Conservation (phyloP, 2,888 invertebrate species). For the Zootermopsis nevadensis region DNA sequence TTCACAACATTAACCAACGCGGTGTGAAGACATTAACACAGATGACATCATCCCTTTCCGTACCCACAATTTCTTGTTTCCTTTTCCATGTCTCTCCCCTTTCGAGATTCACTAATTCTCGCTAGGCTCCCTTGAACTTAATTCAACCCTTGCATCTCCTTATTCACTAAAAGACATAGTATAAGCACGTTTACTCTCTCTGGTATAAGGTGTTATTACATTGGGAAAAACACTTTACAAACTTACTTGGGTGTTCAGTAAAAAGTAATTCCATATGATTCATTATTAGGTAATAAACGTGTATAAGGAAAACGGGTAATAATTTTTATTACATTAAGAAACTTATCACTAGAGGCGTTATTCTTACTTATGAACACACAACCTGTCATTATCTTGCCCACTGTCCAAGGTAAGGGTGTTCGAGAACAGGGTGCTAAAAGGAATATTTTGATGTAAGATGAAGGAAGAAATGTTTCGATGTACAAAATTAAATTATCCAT, state of each 20-base stretch:
- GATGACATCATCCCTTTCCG: constrained; percentile 41
- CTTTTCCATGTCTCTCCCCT: background rate
- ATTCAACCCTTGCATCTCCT: constrained; percentile 16
- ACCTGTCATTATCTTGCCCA: too few relatives aligned
- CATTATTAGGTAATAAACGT: background rate
- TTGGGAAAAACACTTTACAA: constrained; percentile 5
- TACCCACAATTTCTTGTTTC: constrained; percentile 9
- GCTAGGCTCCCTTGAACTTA: background rate
- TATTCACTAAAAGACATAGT: constrained; percentile 7
- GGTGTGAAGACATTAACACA: constrained; percentile 51
- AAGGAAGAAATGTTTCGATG: too few relatives aligned
- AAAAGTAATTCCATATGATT: background rate
- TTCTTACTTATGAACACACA: too few relatives aligned
- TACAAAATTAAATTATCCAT: too few relatives aligned
- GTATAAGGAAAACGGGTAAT: background rate
- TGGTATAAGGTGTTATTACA: background rate
- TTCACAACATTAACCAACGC: constrained; percentile 48
- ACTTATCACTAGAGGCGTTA: too few relatives aligned
- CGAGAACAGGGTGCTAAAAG: too few relatives aligned
- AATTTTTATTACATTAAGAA: too few relatives aligned
- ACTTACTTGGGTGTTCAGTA: background rate
- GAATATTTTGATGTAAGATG: too few relatives aligned
- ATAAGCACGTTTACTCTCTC: background rate
- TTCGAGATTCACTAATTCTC: constrained; percentile 26
- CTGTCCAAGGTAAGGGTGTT: too few relatives aligned